phyloP scores from a whole-genome alignment of 2,797 vertebrate genomes.

The Sparus aurata region DNA sequence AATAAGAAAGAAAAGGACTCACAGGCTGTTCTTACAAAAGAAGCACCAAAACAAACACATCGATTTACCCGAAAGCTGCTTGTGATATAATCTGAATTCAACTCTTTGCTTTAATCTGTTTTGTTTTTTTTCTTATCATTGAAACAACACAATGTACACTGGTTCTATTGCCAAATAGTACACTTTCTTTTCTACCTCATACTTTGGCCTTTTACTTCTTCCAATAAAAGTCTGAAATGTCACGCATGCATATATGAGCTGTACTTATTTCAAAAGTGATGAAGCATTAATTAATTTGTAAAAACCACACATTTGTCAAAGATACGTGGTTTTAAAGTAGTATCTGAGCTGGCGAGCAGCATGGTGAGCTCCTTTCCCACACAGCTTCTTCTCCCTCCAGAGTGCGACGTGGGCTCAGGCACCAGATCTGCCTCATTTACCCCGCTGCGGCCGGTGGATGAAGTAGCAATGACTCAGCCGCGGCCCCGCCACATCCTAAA shows the following conservation, averaged over 20 bases:
- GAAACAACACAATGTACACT: background rate
- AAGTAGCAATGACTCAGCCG: slow-evolving; percentile 41
- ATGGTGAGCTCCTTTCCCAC: slow-evolving; percentile 43
- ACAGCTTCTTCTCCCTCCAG: slow-evolving; percentile 35
- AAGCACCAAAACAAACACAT: background rate
- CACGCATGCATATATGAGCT: background rate
- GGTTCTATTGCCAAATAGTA: background rate
- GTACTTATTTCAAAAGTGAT: background rate
- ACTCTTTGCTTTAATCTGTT: background rate
- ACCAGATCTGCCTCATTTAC: slow-evolving; percentile 52
- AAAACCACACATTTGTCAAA: slow-evolving; percentile 20
- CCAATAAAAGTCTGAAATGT: background rate
- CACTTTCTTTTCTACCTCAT: background rate
- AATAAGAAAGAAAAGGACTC: background rate
- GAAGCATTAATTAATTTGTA: slow-evolving; percentile 4
- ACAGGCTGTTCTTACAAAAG: background rate
- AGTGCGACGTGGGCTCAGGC: slow-evolving; percentile 33
- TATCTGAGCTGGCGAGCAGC: slow-evolving; percentile 11
- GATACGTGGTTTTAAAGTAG: slow-evolving; percentile 9
- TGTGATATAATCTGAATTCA: background rate
- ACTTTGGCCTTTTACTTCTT: background rate
- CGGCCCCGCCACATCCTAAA: background rate
- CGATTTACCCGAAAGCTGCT: background rate
- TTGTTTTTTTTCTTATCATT: background rate
- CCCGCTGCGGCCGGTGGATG: slow-evolving; percentile 37